Conservation (phyloP, 1,140 invertebrate genomes). For the Oryzaephilus surinamensis region DNA sequence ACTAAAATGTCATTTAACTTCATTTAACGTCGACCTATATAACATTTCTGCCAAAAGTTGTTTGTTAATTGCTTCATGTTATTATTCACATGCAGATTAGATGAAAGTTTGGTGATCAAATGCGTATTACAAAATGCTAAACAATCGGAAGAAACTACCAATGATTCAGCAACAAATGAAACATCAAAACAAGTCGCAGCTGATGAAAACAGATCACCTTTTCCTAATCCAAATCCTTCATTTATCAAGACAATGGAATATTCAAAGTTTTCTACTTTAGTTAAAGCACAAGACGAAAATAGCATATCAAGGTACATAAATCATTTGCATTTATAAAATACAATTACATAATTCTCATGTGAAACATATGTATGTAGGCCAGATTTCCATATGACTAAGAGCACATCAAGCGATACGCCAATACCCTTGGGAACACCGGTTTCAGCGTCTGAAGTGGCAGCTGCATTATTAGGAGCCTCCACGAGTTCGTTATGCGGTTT, state of each 20-base stretch:
- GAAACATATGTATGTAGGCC: constrained; percentile 3
- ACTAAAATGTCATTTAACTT: too few relatives aligned
- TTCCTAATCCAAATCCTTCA: constrained; percentile 28
- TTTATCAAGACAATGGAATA: constrained; percentile 35
- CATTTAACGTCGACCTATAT: too few relatives aligned
- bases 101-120: constrained; percentile 41
- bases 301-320: neutral
- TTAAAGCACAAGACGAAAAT: constrained; percentile 17
- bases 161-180: constrained; percentile 6
- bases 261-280: constrained; percentile 30
- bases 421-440: constrained; percentile 39
- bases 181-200: constrained; percentile 14
- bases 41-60: too few relatives aligned
- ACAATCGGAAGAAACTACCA: constrained; percentile 19
- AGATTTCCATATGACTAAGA: constrained; percentile 35
- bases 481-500: constrained; percentile 38
- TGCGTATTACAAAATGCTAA: too few relatives aligned
- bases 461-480: constrained; percentile 44
- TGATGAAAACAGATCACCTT: constrained; percentile 17
- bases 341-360: neutral
- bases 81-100: constrained; percentile 39
- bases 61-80: constrained; percentile 4
- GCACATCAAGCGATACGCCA: constrained; percentile 36
- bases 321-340: neutral
- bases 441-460: constrained; percentile 42